These are phyloP conservation scores for Takifugu ocellatus DNA, from an alignment of 2,797 vertebrate genomes.

Conservation along the genomic window DNA sequence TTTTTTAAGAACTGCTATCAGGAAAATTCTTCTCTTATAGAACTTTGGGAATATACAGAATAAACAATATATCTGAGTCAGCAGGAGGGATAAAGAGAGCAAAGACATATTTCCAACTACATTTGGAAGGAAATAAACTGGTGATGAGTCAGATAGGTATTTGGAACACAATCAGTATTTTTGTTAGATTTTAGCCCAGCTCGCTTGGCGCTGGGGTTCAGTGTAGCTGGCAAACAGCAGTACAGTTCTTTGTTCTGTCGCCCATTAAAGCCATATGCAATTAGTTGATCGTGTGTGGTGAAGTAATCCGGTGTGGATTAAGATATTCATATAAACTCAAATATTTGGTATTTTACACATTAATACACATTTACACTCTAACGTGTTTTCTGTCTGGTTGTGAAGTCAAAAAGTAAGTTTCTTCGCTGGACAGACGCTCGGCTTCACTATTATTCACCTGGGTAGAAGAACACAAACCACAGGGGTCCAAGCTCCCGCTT, in stretches of 20 bases:
- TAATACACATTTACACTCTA: too few relatives aligned
- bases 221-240: slow-evolving; percentile 40
- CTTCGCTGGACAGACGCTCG: slow-evolving; percentile 26
- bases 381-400: too few relatives aligned
- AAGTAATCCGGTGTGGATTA: slow-evolving; percentile 15
- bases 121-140: not conserved
- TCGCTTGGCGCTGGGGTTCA: slow-evolving; percentile 36
- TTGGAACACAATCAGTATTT: slow-evolving; percentile 29
- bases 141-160: slow-evolving; percentile 6
- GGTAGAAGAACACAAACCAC: slow-evolving; percentile 29
- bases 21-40: too few relatives aligned
- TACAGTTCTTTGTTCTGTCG: slow-evolving; percentile 16
- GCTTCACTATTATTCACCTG: slow-evolving; percentile 36
- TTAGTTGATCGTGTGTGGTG: slow-evolving; percentile 31
- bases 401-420: slow-evolving; percentile 16
- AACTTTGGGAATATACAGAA: too few relatives aligned
- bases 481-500: slow-evolving; percentile 36
- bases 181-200: slow-evolving; percentile 24
- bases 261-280: slow-evolving; percentile 26
- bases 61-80: too few relatives aligned
- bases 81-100: not conserved
- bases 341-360: slow-evolving; percentile 5
- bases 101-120: too few relatives aligned
- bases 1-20: too few relatives aligned
- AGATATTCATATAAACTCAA: slow-evolving; percentile 4